phyloP scores from a whole-genome alignment of 2,797 vertebrate genomes.

The Tangara arthus region DNA sequence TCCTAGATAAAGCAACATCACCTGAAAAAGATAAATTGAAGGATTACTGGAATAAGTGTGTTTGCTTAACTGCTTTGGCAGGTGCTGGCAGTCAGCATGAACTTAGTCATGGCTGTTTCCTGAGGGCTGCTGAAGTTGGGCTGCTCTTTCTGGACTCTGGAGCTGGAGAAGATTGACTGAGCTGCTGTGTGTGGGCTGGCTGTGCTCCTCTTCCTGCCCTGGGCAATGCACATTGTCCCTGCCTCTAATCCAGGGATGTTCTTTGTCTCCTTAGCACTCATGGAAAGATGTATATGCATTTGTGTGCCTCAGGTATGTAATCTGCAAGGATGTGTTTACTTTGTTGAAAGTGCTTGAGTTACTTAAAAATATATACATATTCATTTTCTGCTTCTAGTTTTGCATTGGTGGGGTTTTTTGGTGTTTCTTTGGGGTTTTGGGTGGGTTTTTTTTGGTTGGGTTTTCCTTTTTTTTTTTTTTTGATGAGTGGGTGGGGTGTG shows the following conservation, averaged over 20 bases:
- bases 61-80: neutral
- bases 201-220: neutral
- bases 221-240: neutral
- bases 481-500: rapidly evolving
- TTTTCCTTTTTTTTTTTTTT: neutral
- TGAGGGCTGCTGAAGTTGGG: neutral
- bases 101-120: neutral
- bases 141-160: neutral
- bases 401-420: neutral
- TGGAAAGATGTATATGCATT: neutral
- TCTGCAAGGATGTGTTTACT: neutral
- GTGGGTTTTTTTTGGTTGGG: neutral
- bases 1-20: neutral
- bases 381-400: neutral
- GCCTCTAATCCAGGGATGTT: neutral
- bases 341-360: neutral
- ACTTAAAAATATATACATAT: neutral
- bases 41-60: neutral
- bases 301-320: neutral
- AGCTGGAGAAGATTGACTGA: neutral
- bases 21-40: neutral
- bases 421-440: neutral
- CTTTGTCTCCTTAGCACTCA: neutral
- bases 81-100: neutral
- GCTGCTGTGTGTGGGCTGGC: rapidly evolving